Evolutionary conservation across 23 tunicate genomes (phyloP).

Genomic region (Halocynthia roretzi): DNA sequence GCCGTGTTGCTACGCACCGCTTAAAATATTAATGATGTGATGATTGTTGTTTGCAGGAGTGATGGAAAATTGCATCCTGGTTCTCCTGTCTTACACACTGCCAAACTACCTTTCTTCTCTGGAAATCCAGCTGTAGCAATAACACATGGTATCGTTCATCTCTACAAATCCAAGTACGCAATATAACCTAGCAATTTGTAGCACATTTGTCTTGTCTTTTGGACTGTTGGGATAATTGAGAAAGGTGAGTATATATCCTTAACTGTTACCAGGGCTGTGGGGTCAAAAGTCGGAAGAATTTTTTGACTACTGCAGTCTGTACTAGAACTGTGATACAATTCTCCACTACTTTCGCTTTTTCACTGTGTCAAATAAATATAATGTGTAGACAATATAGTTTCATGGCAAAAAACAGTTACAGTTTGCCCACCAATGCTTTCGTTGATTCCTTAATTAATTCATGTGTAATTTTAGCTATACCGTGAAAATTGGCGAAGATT

Average conservation of each 20-base stretch:
- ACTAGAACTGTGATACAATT: too few species aligned
- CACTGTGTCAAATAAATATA: not conserved
- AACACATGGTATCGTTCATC: conserved; percentile 83
- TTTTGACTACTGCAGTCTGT: too few species aligned
- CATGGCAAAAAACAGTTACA: not conserved
- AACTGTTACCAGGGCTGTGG: too few species aligned
- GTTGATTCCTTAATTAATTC: not conserved
- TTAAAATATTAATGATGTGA: not conserved
- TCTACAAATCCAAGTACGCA: conserved; percentile 81
- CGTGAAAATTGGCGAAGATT: conserved; percentile 25
- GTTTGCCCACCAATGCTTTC: too few species aligned
- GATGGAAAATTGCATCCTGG: not conserved
- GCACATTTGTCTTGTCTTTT: too few species aligned
- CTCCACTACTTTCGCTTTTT: not conserved
- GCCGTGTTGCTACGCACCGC: not conserved
- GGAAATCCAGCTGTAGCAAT: conserved; percentile 90
- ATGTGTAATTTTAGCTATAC: conserved; percentile 30
- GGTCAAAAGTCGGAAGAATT: too few species aligned
- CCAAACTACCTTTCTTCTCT: conserved; percentile 50
- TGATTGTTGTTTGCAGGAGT: not conserved
- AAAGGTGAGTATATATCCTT: too few species aligned
- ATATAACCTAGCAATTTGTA: too few species aligned
- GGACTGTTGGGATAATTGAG: too few species aligned
- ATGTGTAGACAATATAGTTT: not conserved
- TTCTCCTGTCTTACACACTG: not conserved